Conservation (phyloP, 2,797 vertebrate species). For the Miichthys miiuy region DNA sequence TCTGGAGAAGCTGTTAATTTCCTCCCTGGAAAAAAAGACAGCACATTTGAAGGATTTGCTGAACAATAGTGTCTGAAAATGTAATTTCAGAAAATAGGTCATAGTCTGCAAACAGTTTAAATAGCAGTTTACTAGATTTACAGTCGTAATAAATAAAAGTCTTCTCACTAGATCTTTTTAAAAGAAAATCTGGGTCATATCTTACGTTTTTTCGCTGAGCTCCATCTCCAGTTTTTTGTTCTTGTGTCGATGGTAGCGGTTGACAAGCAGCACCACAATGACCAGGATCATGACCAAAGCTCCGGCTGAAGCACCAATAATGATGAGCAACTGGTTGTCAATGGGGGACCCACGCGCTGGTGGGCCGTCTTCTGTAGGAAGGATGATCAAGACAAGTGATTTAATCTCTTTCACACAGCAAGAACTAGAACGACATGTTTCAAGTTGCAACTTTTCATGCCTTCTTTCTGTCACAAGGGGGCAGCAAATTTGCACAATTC, state of each 20-base stretch:
- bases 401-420: not conserved
- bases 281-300: constrained; percentile 86
- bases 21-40: constrained; percentile 73
- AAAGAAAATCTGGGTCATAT: not conserved
- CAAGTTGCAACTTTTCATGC: not conserved
- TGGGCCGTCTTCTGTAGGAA: constrained; percentile 27
- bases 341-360: not conserved
- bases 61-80: constrained; percentile 7
- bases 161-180: not conserved
- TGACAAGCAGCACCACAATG: constrained; percentile 86
- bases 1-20: constrained; percentile 84
- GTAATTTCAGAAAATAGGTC: constrained; percentile 24
- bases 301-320: constrained; percentile 83
- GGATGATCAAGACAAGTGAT: not conserved
- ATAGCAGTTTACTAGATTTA: constrained; percentile 6
- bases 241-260: constrained; percentile 85
- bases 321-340: constrained; percentile 84
- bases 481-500: constrained; percentile 52
- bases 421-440: not conserved
- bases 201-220: constrained; percentile 89
- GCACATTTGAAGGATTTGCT: constrained; percentile 28
- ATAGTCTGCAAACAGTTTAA: constrained; percentile 5
- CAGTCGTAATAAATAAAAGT: constrained; percentile 3
- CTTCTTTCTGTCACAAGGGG: constrained; percentile 58
- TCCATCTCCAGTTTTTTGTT: constrained; percentile 86